Conservation (phyloP, 2,113 vertebrate genomes). For the Sminthopsis crassicaudata region DNA sequence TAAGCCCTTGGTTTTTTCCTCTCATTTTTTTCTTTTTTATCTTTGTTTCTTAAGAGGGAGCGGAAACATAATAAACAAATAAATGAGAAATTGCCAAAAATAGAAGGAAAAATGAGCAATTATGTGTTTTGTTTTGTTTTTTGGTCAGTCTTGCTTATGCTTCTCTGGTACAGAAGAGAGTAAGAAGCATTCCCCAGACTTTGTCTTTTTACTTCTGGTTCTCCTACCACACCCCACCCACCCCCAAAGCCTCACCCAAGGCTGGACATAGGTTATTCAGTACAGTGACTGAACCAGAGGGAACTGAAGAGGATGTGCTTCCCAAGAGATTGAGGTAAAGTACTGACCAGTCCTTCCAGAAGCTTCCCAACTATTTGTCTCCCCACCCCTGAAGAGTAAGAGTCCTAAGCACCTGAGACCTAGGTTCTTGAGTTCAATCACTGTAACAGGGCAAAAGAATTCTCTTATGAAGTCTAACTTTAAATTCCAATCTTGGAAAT, state of each 20-base stretch:
- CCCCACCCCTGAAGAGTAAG: neutral
- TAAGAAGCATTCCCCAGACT: neutral
- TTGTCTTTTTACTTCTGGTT: neutral
- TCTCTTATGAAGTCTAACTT: neutral
- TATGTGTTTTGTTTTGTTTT: neutral
- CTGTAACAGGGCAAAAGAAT: slow-evolving; percentile 23
- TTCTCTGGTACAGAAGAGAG: neutral
- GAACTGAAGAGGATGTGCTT: slow-evolving; percentile 13
- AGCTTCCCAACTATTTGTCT: neutral
- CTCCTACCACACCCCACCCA: neutral
- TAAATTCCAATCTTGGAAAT: slow-evolving; percentile 1
- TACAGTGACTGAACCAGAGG: slow-evolving; percentile 46
- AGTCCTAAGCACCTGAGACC: neutral
- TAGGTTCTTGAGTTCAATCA: neutral
- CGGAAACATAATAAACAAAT: neutral
- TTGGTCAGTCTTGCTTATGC: neutral
- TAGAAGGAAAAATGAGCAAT: neutral
- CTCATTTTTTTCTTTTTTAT: neutral
- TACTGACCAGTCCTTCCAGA: neutral
- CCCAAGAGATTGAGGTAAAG: neutral
- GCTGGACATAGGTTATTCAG: neutral
- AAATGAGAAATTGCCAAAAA: slow-evolving; percentile 3
- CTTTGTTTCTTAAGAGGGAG: neutral
- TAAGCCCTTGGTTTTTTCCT: neutral
- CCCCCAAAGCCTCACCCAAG: neutral